Evolutionary conservation across 2,113 vertebrate genomes (phyloP), one percentile per base, ranked within the genome.

Genomic region (Marmota monax): DNA sequence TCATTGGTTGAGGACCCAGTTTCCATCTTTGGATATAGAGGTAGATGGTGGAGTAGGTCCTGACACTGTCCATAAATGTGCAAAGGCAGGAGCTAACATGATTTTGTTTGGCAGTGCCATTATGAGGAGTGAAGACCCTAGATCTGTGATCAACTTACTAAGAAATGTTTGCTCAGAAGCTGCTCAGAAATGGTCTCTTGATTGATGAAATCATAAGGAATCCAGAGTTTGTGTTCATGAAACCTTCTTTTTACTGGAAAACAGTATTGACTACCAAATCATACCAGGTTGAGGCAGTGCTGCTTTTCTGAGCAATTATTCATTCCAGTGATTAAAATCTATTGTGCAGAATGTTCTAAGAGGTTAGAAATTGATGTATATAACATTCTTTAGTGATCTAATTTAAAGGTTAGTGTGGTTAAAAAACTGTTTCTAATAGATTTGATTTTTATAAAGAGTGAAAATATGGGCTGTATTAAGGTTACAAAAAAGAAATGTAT

Each of bases 21-120:
- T 99, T 94, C 99, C 99, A 2, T 99, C 99, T 0, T 94, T 99
- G 97, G 99, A 99, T 97, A 99, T 99, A 90, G 99, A 99, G 97
- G 99, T 99, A 16, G 99, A 99, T 91, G 99, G 99, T 95, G 99
- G 99, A 22, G 99, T 99, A 10, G 99, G 99, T 56, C 99, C 99
- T 25, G 99, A 99, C 95, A 99, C 99, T 63, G 99, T 99, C 97
- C 99, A 99, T 95, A 99, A 99, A 95, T 99, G 99, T n/a, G 99
- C 99, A 74, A 99, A 99, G 99, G 99, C 99, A 37, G 99, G 99
- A 39, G 99, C 99, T 89, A 99, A 99, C 97, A 99, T 99, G 99
- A 99, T 99, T 27, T 99, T 99, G 70, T 99, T 99, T 14, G 99
- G 99, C 98, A 99, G 99, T 34, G 99, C 99, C 1, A 99, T 99